These are phyloP conservation scores for Proterorhinus semilunaris DNA, from an alignment of 2,113 vertebrate genomes.

Conservation along the genomic window DNA sequence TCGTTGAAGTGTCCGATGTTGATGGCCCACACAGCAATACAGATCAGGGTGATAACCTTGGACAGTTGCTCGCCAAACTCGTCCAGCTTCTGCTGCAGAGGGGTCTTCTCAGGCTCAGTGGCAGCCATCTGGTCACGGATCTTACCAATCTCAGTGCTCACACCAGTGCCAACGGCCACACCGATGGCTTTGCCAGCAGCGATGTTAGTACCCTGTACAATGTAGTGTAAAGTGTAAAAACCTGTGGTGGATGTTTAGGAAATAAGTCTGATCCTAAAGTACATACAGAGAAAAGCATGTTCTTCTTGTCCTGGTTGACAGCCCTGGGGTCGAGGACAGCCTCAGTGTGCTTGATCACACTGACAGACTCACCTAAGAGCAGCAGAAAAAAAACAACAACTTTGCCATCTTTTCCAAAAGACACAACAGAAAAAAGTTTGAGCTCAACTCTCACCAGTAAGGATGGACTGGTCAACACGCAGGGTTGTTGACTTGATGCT, in stretches of 20 bases:
- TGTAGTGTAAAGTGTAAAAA: neutral
- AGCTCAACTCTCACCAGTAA: slow-evolving; percentile 66
- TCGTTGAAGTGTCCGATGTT: slow-evolving; percentile 97
- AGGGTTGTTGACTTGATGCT: slow-evolving; percentile 89
- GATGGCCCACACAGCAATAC: slow-evolving; percentile 92
- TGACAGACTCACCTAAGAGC: slow-evolving; percentile 90
- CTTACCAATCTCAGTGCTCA: slow-evolving; percentile 90
- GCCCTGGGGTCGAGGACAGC: slow-evolving; percentile 87
- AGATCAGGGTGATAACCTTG: slow-evolving; percentile 95
- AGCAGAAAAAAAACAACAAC: slow-evolving; percentile 2
- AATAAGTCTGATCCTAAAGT: neutral
- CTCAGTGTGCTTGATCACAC: slow-evolving; percentile 94
- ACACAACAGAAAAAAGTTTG: neutral
- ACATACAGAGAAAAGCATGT: slow-evolving; percentile 98
- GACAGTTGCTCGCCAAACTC: slow-evolving; percentile 96
- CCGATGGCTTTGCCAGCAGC: slow-evolving; percentile 88
- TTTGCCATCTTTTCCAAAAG: neutral
- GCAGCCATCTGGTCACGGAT: slow-evolving; percentile 95
- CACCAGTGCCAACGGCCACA: slow-evolving; percentile 84
- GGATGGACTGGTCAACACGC: slow-evolving; percentile 92
- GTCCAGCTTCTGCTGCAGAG: slow-evolving; percentile 90
- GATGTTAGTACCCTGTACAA: slow-evolving; percentile 87
- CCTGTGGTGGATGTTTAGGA: neutral
- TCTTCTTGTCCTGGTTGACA: slow-evolving; percentile 99
- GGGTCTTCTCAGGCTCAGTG: slow-evolving; percentile 92